phyloP scores from a whole-genome alignment of 2,113 vertebrate genomes.

The Callopanchax toddi region DNA sequence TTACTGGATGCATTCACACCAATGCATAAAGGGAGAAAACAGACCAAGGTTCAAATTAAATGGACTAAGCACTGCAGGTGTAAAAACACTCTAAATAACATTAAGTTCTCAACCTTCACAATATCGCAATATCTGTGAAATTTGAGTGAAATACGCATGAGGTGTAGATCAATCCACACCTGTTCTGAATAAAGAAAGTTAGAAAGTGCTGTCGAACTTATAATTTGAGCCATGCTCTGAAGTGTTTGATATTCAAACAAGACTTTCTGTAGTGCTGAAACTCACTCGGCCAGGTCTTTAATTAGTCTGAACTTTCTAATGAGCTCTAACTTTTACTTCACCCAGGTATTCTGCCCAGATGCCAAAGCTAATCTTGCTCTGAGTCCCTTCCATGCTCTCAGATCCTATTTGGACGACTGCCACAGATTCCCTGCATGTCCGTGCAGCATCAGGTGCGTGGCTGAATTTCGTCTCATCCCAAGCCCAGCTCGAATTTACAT shows the following conservation, averaged over 20 bases:
- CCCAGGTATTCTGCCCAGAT: conserved; percentile 49
- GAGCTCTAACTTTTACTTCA: conserved; percentile 59
- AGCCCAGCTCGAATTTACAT: conserved; percentile 65
- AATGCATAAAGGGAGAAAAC: too few relatives aligned
- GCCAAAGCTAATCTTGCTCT: conserved; percentile 43
- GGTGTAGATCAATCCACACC: conserved; percentile 13
- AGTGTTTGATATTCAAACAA: conserved; percentile 33
- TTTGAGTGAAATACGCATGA: background rate
- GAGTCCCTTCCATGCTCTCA: conserved; percentile 48
- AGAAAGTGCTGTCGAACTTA: background rate
- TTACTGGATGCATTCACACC: too few relatives aligned
- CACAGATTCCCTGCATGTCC: conserved; percentile 53
- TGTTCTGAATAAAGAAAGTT: background rate
- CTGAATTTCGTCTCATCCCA: conserved; percentile 65
- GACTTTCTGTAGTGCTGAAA: conserved; percentile 22
- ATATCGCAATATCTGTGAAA: background rate
- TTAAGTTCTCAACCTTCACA: too few relatives aligned
- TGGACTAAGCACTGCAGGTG: too few relatives aligned
- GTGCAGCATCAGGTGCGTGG: conserved; percentile 70
- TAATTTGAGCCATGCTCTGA: conserved; percentile 18
- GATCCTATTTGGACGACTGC: conserved; percentile 63
- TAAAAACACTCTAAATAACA: too few relatives aligned
- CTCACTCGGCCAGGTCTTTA: conserved; percentile 31
- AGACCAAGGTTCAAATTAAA: too few relatives aligned
- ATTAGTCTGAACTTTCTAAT: conserved; percentile 66